phyloP scores from a whole-genome alignment of 1,140 invertebrate genomes.

The Hylaeus volcanicus region DNA sequence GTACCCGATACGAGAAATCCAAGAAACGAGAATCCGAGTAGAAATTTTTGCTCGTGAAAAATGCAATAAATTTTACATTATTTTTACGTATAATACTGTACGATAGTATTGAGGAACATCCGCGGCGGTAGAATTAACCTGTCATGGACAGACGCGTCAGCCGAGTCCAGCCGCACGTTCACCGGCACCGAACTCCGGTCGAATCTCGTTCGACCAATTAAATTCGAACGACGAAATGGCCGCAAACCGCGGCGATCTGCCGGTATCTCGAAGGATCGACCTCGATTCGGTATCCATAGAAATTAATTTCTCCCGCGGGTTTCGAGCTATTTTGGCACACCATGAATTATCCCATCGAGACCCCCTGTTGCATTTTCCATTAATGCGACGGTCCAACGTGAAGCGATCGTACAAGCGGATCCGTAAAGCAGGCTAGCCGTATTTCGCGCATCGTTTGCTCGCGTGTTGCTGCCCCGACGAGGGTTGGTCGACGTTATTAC shows the following conservation, averaged over 20 bases:
- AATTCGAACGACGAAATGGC: not conserved
- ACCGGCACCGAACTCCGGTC: no score
- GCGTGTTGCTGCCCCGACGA: not conserved
- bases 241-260: not conserved
- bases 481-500: not conserved
- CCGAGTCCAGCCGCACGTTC: no score
- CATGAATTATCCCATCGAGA: not conserved
- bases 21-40: no score
- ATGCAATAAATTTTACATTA: no score
- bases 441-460: not conserved
- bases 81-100: no score
- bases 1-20: no score
- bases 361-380: constrained; percentile 20
- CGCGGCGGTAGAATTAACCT: no score
- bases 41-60: no score
- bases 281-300: constrained; percentile 31
- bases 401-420: not conserved
- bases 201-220: not conserved
- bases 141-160: no score
- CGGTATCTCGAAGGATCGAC: constrained; percentile 7
- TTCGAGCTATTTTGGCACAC: not conserved
- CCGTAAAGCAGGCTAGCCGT: not conserved
- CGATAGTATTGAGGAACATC: no score
- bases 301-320: constrained; percentile 23
- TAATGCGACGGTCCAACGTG: not conserved